Evolutionary conservation across 2,797 vertebrate species (phyloP), one percentile per base, ranked within the genome.

Genomic region (Sebastes matsubarae): DNA sequence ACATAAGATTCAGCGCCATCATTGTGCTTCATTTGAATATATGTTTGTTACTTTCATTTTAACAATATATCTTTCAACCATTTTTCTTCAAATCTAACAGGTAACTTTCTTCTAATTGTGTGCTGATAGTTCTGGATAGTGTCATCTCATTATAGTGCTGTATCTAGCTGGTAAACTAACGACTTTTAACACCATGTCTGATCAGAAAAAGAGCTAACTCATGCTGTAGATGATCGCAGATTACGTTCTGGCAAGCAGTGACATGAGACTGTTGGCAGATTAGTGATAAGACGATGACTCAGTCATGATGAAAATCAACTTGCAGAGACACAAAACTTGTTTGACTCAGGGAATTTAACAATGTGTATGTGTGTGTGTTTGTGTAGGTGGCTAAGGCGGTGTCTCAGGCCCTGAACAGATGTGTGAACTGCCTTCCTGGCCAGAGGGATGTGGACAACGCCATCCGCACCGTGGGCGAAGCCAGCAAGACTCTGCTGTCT

Each of bases 361-460:
- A 0, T 61, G 34, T 85, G 24, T 77, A 22, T 81, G 52, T 72
- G 20, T 72, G 16, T 84, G 60, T 90, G 32, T 89, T 64, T 90
- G 22, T 88, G 50, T 42, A 99, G 98, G 98, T 99, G 88, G 98
- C 98, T 24, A 99, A 99, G 91, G 98, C 98, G 0, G 98, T 99
- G 81, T 99, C 98, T 0, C 98, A 99, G 92, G 97, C 98, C 8
- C 93, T 99, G 88, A 99, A 96, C 91, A 96, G 98, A 78, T 97
- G 96, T 0, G 97, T 99, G 63, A 99, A 97, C 96, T 98, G 97
- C 92, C 95, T 99, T 25, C 98, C 98, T 0, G 98, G 98, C 6
- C 98, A 99, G 89, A 96, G 97, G 73, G 98, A 99, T 0, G 98
- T 99, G 85, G 98, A 99, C 3, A 98, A 99, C 11, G 98, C 98